Evolutionary conservation across 2,888 invertebrate genomes (phyloP).

Genomic region (Petrophora chlorosata): DNA sequence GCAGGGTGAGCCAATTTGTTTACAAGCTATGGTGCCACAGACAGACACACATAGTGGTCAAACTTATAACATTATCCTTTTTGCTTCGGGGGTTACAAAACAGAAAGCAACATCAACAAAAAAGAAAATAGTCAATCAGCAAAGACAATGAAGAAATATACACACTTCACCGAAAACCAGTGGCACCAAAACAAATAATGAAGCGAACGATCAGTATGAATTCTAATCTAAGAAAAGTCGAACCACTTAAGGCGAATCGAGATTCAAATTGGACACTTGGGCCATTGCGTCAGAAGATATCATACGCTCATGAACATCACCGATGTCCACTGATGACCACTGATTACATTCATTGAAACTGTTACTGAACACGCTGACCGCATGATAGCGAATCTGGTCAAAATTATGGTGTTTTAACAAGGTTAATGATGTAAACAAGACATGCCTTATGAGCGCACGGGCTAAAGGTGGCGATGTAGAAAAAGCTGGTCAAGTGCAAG

Average conservation of each 20-base stretch:
- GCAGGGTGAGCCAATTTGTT: too few relatives aligned
- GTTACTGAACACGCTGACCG: constrained; percentile 61
- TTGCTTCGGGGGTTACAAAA: too few relatives aligned
- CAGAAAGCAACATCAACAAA: too few relatives aligned
- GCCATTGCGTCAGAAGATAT: constrained; percentile 75
- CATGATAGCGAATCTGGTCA: constrained; percentile 67
- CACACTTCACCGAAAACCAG: constrained; percentile 21
- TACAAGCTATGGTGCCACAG: too few relatives aligned
- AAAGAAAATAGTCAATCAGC: neutral
- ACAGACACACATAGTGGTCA: too few relatives aligned
- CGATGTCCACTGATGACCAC: constrained; percentile 44
- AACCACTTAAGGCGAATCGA: constrained; percentile 73
- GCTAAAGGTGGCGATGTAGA: constrained; percentile 38
- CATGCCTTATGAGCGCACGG: constrained; percentile 43
- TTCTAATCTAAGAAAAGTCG: constrained; percentile 76
- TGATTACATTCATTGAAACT: constrained; percentile 74
- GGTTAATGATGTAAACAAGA: constrained; percentile 61
- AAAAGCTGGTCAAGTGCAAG: constrained; percentile 35
- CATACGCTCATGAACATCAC: constrained; percentile 59
- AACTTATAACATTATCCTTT: too few relatives aligned
- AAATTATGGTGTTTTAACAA: constrained; percentile 67
- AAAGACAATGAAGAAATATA: constrained; percentile 5
- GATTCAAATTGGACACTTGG: constrained; percentile 79
- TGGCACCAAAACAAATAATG: constrained; percentile 4
- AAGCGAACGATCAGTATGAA: constrained; percentile 44